Evolutionary conservation across 2,797 vertebrate genomes (phyloP).

Genomic region (Jordanella pulchra): DNA sequence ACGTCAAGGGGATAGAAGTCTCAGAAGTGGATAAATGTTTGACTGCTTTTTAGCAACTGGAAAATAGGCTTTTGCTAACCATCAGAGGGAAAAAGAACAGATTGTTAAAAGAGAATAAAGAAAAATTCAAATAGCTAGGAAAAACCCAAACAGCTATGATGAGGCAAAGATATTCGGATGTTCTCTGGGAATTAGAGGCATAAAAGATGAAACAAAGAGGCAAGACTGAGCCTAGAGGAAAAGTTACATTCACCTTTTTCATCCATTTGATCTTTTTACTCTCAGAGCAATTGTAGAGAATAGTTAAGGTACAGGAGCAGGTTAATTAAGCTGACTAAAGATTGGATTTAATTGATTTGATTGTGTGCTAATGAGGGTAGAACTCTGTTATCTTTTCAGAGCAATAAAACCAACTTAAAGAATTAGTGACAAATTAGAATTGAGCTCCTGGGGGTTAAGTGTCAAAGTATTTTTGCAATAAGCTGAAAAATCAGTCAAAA

Average conservation of each 20-base stretch:
- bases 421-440: conserved; percentile 18
- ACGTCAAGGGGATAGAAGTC: conserved; percentile 15
- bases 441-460: conserved; percentile 2
- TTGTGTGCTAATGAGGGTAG: conserved; percentile 20
- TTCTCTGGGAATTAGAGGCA: conserved; percentile 9
- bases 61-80: conserved; percentile 40
- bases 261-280: conserved; percentile 15
- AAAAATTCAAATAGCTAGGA: conserved; percentile 27
- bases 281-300: conserved; percentile 3
- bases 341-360: conserved; percentile 48
- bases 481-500: background rate
- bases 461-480: conserved; percentile 1
- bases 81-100: conserved; percentile 31
- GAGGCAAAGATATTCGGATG: conserved; percentile 6
- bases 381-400: conserved; percentile 16
- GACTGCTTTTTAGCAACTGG: conserved; percentile 40
- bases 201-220: conserved; percentile 30
- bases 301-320: conserved; percentile 10
- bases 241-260: conserved; percentile 24
- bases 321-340: conserved; percentile 18
- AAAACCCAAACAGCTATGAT: conserved; percentile 25
- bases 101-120: conserved; percentile 28
- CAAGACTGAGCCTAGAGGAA: conserved; percentile 11
- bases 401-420: conserved; percentile 10
- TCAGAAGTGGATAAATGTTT: conserved; percentile 61